A percentile compares a stretch with the other conserved stretches of the same genome.
Conservation (phyloP, 2,113 vertebrate species). For the Ameiurus melas region DNA sequence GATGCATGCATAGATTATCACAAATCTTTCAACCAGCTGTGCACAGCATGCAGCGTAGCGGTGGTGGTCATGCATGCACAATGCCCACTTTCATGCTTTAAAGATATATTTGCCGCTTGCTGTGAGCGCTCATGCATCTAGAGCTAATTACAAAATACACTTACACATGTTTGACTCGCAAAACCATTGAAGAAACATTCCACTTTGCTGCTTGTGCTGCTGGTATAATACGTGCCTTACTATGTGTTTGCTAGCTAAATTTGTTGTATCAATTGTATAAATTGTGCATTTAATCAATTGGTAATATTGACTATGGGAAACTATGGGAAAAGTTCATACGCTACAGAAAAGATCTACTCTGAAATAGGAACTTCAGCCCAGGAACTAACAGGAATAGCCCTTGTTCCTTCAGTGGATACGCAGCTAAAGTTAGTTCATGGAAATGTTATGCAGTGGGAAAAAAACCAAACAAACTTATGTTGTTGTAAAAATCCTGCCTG, state of each 20-base stretch:
- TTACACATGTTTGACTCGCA: background rate
- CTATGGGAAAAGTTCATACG: background rate
- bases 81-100: background rate
- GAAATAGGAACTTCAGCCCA: background rate
- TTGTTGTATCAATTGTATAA: no score
- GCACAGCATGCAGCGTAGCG: background rate
- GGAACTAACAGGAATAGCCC: background rate
- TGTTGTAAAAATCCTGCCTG: background rate
- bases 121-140: background rate
- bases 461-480: background rate
- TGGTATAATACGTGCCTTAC: background rate
- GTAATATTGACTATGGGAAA: background rate
- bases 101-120: background rate
- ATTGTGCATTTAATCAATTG: background rate
- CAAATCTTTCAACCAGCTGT: background rate
- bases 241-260: background rate
- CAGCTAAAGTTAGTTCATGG: background rate
- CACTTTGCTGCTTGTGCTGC: background rate
- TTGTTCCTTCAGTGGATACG: background rate
- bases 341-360: background rate
- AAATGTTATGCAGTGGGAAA: background rate
- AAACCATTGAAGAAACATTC: background rate
- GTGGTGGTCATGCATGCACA: constrained; percentile 3
- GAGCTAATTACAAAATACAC: background rate
- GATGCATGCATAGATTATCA: background rate